Base-by-base conservation (phyloP, 1,140 invertebrate genomes). In the Chymomyza costata region DNA sequence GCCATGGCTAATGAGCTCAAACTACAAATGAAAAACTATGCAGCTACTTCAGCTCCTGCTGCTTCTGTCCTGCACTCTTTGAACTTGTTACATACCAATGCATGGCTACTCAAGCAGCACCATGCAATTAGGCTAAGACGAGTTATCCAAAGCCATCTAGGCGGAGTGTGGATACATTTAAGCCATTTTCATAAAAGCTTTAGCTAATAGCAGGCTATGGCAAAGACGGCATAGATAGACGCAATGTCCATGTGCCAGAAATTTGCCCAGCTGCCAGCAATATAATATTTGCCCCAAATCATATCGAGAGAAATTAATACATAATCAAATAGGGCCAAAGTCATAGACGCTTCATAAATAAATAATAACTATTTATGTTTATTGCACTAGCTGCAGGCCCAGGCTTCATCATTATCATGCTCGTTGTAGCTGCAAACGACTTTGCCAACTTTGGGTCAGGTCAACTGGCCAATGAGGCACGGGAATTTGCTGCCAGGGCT, bases 341-440 rank as follows among this genome's bases (percentile, higher is more conserved):
- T 48, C 53, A 48, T 52, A 56, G 50, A 25, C 58, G 32, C 39
- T 58, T 51, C 49, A 80, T 80, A 80, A 81, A 80, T 74, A 74
- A 74, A 67, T 80, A 73, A 80, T 80, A 65, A 62, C 67, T 68
- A 70, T 80, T 80, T 80, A 80, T 80, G 74, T 73, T 73, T 80
- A 80, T 80, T 80, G 63, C 64, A 56, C 7, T 34, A 34, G 5
- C 25, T 6, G 25, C 25, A 28, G 31, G 3, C 7, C 13, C 5
- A n/a, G n/a, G n/a, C n/a, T n/a, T n/a, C n/a, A n/a, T n/a, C n/a
- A n/a, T n/a, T n/a, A n/a, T n/a, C n/a, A n/a, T n/a, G n/a, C n/a
- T n/a, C n/a, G 57, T 48, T 53, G 55, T 50, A 34, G 54, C 53
- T 56, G 38, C 43, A 15, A 47, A 52, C 43, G 11, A 32, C 30